These are phyloP conservation scores for Helicoverpa armigera DNA, from an alignment of 1,140 invertebrate species.

Conservation along the genomic window DNA sequence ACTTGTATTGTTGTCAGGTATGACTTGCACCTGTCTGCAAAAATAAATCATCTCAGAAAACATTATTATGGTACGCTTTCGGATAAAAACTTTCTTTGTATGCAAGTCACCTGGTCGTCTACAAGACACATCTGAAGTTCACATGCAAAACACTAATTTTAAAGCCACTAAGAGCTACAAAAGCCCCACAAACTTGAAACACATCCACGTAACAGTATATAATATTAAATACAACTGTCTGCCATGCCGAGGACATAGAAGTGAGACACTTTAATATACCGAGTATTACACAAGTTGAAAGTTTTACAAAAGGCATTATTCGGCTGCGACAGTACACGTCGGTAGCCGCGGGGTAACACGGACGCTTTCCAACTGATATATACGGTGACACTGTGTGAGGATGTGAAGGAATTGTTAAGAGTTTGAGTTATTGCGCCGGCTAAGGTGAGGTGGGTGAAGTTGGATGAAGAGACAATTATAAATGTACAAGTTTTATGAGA, in stretches of 20 bases:
- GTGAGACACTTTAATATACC: slow-evolving; percentile 44
- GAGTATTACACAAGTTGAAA: slow-evolving; percentile 46
- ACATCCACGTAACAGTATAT: slow-evolving; percentile 19
- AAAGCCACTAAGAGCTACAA: background rate
- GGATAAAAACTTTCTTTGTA: no score
- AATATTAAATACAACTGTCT: slow-evolving; percentile 32
- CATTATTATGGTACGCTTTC: no score
- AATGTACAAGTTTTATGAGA: background rate
- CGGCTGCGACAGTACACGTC: slow-evolving; percentile 27
- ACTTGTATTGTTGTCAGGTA: no score
- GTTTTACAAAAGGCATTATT: slow-evolving; percentile 49
- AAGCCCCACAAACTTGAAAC: slow-evolving; percentile 26
- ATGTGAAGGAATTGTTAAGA: slow-evolving; percentile 13
- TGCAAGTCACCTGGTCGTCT: no score
- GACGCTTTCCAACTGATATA: slow-evolving; percentile 37
- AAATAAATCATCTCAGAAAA: no score
- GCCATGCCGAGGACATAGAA: slow-evolving; percentile 27
- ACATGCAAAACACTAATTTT: background rate
- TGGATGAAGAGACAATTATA: background rate
- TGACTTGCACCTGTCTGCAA: no score
- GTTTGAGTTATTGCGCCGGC: slow-evolving; percentile 21
- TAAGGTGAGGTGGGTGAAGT: background rate
- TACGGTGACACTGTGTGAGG: slow-evolving; percentile 7
- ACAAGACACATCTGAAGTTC: no score
- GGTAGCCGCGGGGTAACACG: slow-evolving; percentile 26